Evolutionary conservation across 1,140 invertebrate species (phyloP).

Genomic region (Rhysida immarginata): DNA sequence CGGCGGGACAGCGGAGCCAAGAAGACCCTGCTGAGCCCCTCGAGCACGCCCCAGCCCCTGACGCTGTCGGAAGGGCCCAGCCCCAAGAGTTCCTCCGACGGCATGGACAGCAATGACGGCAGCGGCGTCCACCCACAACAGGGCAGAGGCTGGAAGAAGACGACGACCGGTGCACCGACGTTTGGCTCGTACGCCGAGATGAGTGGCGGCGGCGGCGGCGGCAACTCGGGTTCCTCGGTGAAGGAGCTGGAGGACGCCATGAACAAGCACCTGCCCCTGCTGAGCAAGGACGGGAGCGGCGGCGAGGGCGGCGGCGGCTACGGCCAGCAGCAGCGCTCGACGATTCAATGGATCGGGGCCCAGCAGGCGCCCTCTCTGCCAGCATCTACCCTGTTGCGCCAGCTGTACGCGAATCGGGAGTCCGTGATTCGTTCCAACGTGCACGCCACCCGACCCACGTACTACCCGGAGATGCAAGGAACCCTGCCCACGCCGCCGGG

Average conservation of each 20-base stretch:
- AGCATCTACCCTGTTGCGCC: slow-evolving; percentile 69
- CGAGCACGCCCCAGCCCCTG: background rate
- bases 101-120: slow-evolving; percentile 1
- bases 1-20: background rate
- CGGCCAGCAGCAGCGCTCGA: slow-evolving; percentile 41
- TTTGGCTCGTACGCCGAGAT: background rate
- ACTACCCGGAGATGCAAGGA: slow-evolving; percentile 33
- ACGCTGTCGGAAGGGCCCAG: slow-evolving; percentile 1
- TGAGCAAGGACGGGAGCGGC: slow-evolving; percentile 27
- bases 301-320: slow-evolving; percentile 12
- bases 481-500: slow-evolving; percentile 73
- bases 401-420: slow-evolving; percentile 81
- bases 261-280: slow-evolving; percentile 73
- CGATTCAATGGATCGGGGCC: slow-evolving; percentile 85
- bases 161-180: background rate
- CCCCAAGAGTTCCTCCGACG: slow-evolving; percentile 3
- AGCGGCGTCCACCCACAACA: background rate
- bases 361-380: slow-evolving; percentile 38
- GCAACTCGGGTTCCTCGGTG: slow-evolving; percentile 40
- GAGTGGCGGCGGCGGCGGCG: slow-evolving; percentile 26
- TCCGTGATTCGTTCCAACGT: slow-evolving; percentile 83
- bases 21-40: background rate
- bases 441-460: slow-evolving; percentile 45
- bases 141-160: slow-evolving; percentile 1
- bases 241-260: slow-evolving; percentile 89